Percentiles rank a stretch among this genome's conserved stretches.
Conservation (phyloP, 2,888 invertebrate genomes). For the Crematogaster levior region DNA sequence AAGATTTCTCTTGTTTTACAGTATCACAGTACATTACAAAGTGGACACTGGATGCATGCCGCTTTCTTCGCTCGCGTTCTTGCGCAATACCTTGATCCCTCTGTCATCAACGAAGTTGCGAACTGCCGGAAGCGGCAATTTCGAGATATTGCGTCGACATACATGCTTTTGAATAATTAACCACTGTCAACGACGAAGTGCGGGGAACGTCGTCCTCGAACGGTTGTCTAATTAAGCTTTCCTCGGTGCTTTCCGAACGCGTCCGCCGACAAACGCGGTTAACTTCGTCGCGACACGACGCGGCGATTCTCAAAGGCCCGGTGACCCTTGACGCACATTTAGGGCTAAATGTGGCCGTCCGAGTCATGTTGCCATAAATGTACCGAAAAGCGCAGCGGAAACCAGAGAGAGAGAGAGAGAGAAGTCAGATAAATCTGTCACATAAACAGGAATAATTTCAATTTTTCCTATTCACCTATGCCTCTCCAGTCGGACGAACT, state of each 20-base stretch:
- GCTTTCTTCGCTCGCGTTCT: slow-evolving; percentile 12
- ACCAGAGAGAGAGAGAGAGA: too few species aligned
- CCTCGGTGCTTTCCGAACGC: slow-evolving; percentile 27
- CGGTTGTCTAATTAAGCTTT: slow-evolving; percentile 69
- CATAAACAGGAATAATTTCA: background rate
- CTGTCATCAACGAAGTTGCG: slow-evolving; percentile 3
- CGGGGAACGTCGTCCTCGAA: slow-evolving; percentile 56
- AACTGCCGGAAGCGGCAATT: slow-evolving; percentile 39
- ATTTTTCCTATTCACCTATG: background rate
- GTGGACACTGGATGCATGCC: background rate
- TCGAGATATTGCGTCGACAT: slow-evolving; percentile 18
- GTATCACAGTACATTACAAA: too few species aligned
- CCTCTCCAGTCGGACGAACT: too few species aligned
- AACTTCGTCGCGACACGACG: slow-evolving; percentile 26
- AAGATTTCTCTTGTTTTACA: slow-evolving; percentile 7
- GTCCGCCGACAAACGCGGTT: slow-evolving; percentile 34
- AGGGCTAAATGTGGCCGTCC: slow-evolving; percentile 27
- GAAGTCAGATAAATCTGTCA: too few species aligned
- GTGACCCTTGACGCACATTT: slow-evolving; percentile 16
- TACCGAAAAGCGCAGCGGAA: background rate
- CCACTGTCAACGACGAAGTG: slow-evolving; percentile 59
- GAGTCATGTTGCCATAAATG: background rate
- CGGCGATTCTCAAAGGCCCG: slow-evolving; percentile 32
- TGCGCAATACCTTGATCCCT: background rate
- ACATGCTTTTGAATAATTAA: slow-evolving; percentile 68